A percentile compares a stretch with the other conserved stretches of the same genome.
Evolutionary conservation across 2,888 invertebrate genomes (phyloP).

Genomic region (Portevinia maculata): DNA sequence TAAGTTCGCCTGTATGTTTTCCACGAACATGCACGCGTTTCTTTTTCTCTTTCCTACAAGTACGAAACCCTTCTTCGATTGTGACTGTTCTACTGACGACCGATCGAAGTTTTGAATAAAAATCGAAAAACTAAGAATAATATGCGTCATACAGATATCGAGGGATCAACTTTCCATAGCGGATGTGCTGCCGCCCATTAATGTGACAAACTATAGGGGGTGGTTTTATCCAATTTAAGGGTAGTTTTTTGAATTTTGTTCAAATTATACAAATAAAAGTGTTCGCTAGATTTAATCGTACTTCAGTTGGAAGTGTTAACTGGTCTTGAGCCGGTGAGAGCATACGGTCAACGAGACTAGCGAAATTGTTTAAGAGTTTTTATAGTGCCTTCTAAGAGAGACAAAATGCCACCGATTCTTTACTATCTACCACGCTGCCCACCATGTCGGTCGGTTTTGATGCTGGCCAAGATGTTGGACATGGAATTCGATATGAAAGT

Average conservation of each 20-base stretch:
- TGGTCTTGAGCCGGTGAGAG: constrained; percentile 49
- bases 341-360: constrained; percentile 79
- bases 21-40: background rate
- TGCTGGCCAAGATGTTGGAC: constrained; percentile 85
- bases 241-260: no score
- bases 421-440: constrained; percentile 86
- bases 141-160: constrained; percentile 25
- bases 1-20: constrained; percentile 38
- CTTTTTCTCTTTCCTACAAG: constrained; percentile 14
- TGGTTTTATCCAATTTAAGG: no score
- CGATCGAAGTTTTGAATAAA: constrained; percentile 16
- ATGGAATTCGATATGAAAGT: constrained; percentile 85
- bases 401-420: constrained; percentile 82
- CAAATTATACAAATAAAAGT: constrained; percentile 50
- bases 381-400: constrained; percentile 82
- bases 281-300: constrained; percentile 11
- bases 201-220: constrained; percentile 49
- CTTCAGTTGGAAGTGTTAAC: constrained; percentile 35
- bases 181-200: constrained; percentile 7
- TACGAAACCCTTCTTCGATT: constrained; percentile 1
- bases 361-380: constrained; percentile 82
- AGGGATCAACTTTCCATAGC: no score
- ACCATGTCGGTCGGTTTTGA: constrained; percentile 85
- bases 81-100: constrained; percentile 6
- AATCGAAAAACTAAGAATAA: constrained; percentile 18